Evolutionary conservation across 2,797 vertebrate genomes (phyloP).

Genomic region (Tauraco hartlaubi): DNA sequence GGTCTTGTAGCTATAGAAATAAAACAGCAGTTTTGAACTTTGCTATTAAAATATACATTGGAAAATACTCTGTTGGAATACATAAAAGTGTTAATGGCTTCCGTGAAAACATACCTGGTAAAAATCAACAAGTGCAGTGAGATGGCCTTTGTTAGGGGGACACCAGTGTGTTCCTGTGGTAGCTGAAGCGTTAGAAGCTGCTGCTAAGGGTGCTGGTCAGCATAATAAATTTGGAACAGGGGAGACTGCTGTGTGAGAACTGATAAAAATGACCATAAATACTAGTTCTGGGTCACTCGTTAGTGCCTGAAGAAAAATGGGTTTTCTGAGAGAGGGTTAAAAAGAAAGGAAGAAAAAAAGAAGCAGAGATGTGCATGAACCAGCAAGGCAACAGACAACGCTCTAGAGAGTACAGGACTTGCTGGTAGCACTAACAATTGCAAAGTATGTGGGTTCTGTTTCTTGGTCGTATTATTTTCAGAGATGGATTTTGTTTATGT

Average conservation of each 20-base stretch:
- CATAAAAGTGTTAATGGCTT: slow-evolving; percentile 19
- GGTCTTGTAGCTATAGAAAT: slow-evolving; percentile 62
- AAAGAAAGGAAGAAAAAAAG: background rate
- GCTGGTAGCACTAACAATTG: background rate
- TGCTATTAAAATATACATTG: slow-evolving; percentile 43
- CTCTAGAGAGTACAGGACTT: background rate
- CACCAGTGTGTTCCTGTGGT: background rate
- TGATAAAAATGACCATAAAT: background rate
- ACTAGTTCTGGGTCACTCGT: background rate
- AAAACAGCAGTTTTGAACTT: slow-evolving; percentile 55
- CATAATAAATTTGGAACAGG: background rate
- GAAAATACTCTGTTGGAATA: slow-evolving; percentile 40
- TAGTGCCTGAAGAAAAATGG: background rate
- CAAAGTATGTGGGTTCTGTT: background rate
- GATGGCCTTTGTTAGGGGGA: background rate
- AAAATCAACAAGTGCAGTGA: background rate
- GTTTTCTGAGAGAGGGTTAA: background rate
- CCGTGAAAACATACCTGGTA: slow-evolving; percentile 17
- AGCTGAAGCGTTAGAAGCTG: background rate
- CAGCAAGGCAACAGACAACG: background rate
- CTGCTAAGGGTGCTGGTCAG: background rate
- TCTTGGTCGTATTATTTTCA: background rate
- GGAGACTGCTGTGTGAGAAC: background rate
- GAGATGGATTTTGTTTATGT: background rate
- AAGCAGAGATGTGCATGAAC: background rate